phyloP scores from a whole-genome alignment of 1,140 invertebrate genomes.

The Drosophila teissieri region DNA sequence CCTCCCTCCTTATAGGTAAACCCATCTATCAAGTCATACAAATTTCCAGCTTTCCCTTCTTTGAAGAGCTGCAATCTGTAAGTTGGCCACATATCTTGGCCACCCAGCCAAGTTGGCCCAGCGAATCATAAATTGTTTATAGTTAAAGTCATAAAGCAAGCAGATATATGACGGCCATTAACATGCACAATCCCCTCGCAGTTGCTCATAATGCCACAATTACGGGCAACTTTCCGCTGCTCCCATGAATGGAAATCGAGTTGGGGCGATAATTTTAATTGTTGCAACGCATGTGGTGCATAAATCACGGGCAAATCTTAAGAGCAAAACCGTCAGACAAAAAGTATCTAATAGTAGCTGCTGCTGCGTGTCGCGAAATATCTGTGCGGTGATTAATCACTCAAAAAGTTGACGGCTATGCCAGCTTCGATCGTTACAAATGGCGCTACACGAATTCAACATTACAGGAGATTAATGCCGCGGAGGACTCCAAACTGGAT shows the following conservation, averaged over 20 bases:
- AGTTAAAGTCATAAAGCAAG: constrained; percentile 70
- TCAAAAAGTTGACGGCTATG: constrained; percentile 65
- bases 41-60: constrained; percentile 5
- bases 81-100: constrained; percentile 12
- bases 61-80: constrained; percentile 6
- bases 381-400: constrained; percentile 77
- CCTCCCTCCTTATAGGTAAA: background rate
- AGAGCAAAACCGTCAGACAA: constrained; percentile 58
- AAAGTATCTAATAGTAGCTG: constrained; percentile 80
- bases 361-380: constrained; percentile 63
- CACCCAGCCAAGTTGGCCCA: constrained; percentile 13
- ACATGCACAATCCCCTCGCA: constrained; percentile 43
- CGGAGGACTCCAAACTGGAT: constrained; percentile 17
- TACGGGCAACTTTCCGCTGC: constrained; percentile 44
- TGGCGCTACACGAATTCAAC: constrained; percentile 71
- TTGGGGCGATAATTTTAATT: constrained; percentile 72
- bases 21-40: background rate
- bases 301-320: constrained; percentile 75
- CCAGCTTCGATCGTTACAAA: constrained; percentile 53
- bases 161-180: constrained; percentile 72
- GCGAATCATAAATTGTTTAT: constrained; percentile 76
- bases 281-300: constrained; percentile 56
- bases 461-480: constrained; percentile 50
- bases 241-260: constrained; percentile 33
- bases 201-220: constrained; percentile 52